Evolutionary conservation across 2,888 invertebrate genomes (phyloP), one percentile per base, ranked within the genome.

Genomic region (Helicoverpa assulta): DNA sequence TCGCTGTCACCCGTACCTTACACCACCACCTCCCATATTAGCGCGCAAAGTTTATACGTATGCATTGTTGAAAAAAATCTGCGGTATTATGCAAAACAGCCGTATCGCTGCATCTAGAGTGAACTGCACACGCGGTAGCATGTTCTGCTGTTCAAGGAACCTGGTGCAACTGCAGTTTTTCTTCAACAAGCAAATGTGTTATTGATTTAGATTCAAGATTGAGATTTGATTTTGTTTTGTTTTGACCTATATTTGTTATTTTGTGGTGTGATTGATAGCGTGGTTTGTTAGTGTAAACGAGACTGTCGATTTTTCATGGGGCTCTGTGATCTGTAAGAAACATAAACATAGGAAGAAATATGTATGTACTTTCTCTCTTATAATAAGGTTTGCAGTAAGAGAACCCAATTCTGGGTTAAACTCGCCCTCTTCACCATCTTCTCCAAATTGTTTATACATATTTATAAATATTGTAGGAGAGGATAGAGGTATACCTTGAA

Each of bases 61-160:
- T 92, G 90, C 89, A 89, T 91, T 90, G 88, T 90, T 86, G 87
- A 90, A 92, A 94, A 93, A 95, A 94, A 93, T 92, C 90, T 94
- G 95, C 94, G 91, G 94, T 90, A 91, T 92, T 94, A 95, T 95
- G 94, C 91, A 94, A 95, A 95, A 86, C 84, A 86, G 83, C 62
- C 51, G 73, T 94, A 94, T 94, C 94, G 91, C 67, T 18, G 14
- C 78, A 93, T 93, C 93, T 90, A 85, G 86, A 81, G 77, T 71
- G 80, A 62, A 76, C 66, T 81, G 85, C 87, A 89, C 93, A 93
- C 93, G 93, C 91, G 90, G 87, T 86, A 78, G 86, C 90, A 89
- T 89, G 91, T 83, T 81, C 81, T 82, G 78, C 80, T 80, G 73
- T 68, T 76, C 82, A 76, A 74, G 81, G 79, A 83, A 88, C 77